Evolutionary conservation across 2,888 invertebrate genomes (phyloP).

Genomic region (Podabrus alpinus): DNA sequence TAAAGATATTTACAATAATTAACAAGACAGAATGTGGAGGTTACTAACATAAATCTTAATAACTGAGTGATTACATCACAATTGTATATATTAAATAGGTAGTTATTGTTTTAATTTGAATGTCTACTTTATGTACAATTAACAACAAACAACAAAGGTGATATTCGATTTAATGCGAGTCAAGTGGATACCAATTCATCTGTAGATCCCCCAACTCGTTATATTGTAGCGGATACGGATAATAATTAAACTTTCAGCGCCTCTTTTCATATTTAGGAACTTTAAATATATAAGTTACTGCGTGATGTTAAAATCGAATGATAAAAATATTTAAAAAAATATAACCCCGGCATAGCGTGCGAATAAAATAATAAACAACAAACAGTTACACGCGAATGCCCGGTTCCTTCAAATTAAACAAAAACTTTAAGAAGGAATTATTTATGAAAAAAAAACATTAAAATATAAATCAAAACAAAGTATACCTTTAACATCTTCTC

Average conservation of each 20-base stretch:
- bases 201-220: background rate
- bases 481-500: background rate
- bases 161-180: background rate
- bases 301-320: background rate
- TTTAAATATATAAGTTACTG: background rate
- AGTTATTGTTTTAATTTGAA: background rate
- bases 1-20: slow-evolving; percentile 7
- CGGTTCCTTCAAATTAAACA: background rate
- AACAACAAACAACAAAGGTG: background rate
- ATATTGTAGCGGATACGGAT: background rate
- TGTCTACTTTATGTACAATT: background rate
- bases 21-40: background rate
- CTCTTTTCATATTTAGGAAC: background rate
- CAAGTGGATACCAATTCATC: background rate
- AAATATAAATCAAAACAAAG: background rate
- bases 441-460: background rate
- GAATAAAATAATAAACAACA: background rate
- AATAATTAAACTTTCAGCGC: background rate
- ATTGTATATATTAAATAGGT: background rate
- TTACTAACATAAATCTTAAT: slow-evolving; percentile 19
- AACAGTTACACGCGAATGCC: background rate
- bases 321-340: background rate
- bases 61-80: slow-evolving; percentile 3
- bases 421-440: background rate
- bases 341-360: background rate